Evolutionary conservation across 2,888 invertebrate species (phyloP).

Genomic region (Adineta ricciae): DNA sequence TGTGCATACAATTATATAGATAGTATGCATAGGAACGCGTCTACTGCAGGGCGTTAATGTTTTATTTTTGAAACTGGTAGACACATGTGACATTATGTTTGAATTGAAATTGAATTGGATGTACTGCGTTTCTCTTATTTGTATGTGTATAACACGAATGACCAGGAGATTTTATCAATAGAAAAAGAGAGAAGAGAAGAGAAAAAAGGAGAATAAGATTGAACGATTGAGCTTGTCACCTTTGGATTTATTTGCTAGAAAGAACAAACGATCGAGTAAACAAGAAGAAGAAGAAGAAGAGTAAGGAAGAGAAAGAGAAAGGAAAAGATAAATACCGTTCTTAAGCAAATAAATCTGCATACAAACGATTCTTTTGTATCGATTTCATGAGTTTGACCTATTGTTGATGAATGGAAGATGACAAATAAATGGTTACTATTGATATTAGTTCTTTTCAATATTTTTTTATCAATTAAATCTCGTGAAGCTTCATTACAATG

Average conservation of each 20-base stretch:
- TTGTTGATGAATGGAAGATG: conserved; percentile 6
- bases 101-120: no score
- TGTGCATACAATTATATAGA: no score
- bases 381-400: not conserved
- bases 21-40: no score
- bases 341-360: not conserved
- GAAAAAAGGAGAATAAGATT: not conserved
- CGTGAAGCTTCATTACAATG: not conserved
- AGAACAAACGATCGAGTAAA: not conserved
- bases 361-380: not conserved
- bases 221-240: not conserved
- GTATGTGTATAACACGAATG: not conserved
- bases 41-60: no score
- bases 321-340: not conserved
- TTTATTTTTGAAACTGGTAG: no score
- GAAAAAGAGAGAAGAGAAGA: not conserved
- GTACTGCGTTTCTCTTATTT: no score
- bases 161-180: not conserved
- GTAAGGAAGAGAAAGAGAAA: not conserved
- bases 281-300: not conserved
- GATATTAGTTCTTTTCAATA: not conserved
- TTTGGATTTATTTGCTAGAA: not conserved
- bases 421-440: conserved; percentile 13
- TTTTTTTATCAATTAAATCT: not conserved
- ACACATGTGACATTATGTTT: no score